Conservation (phyloP, 2,797 vertebrate genomes). For the Cirrhinus molitorella region DNA sequence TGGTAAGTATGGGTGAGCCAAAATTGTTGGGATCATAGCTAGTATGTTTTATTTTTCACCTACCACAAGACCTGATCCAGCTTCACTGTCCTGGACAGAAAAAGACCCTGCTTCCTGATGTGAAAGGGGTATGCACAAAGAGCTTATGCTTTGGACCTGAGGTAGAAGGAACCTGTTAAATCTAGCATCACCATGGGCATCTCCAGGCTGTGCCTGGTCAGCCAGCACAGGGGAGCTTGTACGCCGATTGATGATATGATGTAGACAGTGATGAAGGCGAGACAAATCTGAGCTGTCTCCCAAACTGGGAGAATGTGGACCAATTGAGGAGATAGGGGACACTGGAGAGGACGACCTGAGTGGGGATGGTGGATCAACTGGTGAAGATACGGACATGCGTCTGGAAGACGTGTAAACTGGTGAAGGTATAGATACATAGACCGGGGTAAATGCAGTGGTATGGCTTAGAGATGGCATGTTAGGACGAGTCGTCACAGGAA, state of each 20-base stretch:
- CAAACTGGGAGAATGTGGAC: conserved; percentile 46
- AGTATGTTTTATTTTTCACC: conserved; percentile 62
- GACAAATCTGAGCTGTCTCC: conserved; percentile 70
- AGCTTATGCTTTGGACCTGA: conserved; percentile 60
- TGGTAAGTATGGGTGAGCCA: conserved; percentile 22
- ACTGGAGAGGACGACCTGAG: conserved; percentile 42
- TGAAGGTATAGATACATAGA: conserved; percentile 36
- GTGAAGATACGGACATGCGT: conserved; percentile 24
- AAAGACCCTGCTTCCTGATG: conserved; percentile 58
- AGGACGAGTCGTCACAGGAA: background rate
- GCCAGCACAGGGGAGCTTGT: conserved; percentile 73
- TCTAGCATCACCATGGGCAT: conserved; percentile 39
- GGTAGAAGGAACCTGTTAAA: conserved; percentile 12
- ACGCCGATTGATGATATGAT: conserved; percentile 73
- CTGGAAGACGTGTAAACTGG: conserved; percentile 7
- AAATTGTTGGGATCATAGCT: conserved; percentile 1
- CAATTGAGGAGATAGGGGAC: conserved; percentile 30
- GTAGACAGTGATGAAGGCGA: conserved; percentile 76
- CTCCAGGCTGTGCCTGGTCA: conserved; percentile 53
- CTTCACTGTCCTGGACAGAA: conserved; percentile 57
- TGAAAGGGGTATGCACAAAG: conserved; percentile 48
- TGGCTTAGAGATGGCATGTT: conserved; percentile 30
- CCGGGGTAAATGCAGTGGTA: conserved; percentile 27
- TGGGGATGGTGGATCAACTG: conserved; percentile 24
- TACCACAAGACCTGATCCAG: conserved; percentile 71